Base-by-base conservation (phyloP, 2,113 vertebrate species). In the Colaptes auratus region DNA sequence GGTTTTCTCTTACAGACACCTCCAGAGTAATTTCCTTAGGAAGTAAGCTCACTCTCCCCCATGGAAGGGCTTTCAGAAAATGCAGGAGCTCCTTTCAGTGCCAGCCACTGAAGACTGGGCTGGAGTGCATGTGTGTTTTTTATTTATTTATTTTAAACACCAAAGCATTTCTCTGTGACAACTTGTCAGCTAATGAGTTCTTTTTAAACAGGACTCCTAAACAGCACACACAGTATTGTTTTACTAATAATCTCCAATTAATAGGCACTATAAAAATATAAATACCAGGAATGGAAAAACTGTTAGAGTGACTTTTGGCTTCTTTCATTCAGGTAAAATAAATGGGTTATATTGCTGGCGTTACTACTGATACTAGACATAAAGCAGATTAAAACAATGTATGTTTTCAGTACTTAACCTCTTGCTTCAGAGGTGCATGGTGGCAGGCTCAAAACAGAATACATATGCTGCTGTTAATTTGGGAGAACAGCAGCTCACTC, bases 41-140 rank as follows among this genome's bases (percentile, higher is more conserved):
- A 98, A 97, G 97, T 98, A 97, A 98, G 96, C 96, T 98, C 97
- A 97, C 81, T 94, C 91, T 96, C 92, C 88, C 90, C 88, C 87
- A 44, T 96, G 95, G 93, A 97, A 96, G 77, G 88, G 39, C 48
- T 61, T 97, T 94, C 96, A 93, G 93, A 92, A 96, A 96, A 95
- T 1, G 2, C 70, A 72, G 76, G 74, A 92, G 87, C 88, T 96
- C 90, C 89, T 91, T 65, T 90, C 76, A 85, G 76, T 94, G 93
- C 95, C 95, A 96, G 39, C 76, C 69, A 24, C 19, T 80, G 50
- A 70, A 86, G 80, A 25, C 48, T 64, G 74, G 55, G 64, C 60
- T 84, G 80, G 75, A 88, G 76, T 63, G 30, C 60, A 82, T 36
- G 24, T 0, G 0, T 16, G 36, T 52, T 36, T 27, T 35, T 90